These are phyloP conservation scores for Hippasteria phrygiana DNA, from an alignment of 53 echinoderm and acorn worm species.

Conservation along the genomic window DNA sequence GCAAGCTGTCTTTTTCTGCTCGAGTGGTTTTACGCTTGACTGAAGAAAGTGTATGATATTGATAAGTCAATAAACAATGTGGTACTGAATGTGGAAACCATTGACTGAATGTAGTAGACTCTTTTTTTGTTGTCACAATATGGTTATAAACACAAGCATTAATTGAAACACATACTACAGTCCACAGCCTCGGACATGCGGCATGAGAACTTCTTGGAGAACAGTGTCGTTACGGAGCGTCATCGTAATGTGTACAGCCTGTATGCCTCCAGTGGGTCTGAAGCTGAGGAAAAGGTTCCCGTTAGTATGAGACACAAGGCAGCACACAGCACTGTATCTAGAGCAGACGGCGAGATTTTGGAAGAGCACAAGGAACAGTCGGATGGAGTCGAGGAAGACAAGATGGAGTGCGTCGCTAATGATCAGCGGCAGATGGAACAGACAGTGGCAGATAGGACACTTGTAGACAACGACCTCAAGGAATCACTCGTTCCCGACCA, in stretches of 20 bases:
- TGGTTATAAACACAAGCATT: neutral
- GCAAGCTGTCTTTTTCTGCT: too few species aligned
- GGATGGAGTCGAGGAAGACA: neutral
- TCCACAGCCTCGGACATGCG: conserved; percentile 84
- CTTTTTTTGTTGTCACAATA: neutral
- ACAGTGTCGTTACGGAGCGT: conserved; percentile 67
- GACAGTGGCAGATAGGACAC: neutral
- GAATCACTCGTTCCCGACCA: neutral
- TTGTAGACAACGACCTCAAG: neutral
- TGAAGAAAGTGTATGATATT: too few species aligned
- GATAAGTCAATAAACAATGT: too few species aligned
- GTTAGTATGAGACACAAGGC: neutral
- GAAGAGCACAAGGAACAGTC: neutral
- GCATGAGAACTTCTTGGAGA: conserved; percentile 78
- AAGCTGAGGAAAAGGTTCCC: conserved; percentile 2
- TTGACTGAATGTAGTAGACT: too few species aligned
- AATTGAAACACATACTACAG: conserved; percentile 30
- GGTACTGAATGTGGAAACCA: too few species aligned
- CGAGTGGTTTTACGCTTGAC: too few species aligned
- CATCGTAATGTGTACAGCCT: conserved; percentile 79
- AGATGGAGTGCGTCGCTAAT: too few species aligned
- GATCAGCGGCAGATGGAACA: too few species aligned
- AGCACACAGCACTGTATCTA: neutral
- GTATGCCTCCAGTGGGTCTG: conserved; percentile 59
- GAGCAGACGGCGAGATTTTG: neutral